These are phyloP conservation scores for Monochamus alternatus DNA, from an alignment of 2,888 invertebrate genomes.

Conservation along the genomic window DNA sequence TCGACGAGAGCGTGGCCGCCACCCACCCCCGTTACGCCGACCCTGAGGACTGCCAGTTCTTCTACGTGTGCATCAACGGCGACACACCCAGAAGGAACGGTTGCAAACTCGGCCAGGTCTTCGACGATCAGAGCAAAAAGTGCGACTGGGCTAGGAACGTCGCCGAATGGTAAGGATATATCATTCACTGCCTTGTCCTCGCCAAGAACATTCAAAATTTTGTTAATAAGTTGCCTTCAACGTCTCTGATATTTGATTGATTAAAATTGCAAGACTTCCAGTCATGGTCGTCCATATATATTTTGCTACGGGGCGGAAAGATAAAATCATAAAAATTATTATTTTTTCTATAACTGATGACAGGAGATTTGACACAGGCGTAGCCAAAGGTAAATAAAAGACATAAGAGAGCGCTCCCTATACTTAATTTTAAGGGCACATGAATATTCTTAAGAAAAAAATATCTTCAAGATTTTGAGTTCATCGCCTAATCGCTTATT, in stretches of 20 bases:
- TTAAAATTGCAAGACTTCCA: no score
- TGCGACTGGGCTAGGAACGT: constrained; percentile 93
- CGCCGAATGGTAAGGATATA: constrained; percentile 84
- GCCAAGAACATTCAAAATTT: not conserved
- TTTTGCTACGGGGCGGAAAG: no score
- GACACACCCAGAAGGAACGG: constrained; percentile 88
- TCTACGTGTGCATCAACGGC: constrained; percentile 94
- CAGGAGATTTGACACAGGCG: no score
- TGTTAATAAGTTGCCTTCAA: not conserved
- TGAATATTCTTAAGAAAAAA: no score
- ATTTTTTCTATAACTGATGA: no score
- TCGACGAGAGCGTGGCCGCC: constrained; percentile 80
- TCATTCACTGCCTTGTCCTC: not conserved
- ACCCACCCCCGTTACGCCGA: constrained; percentile 92
- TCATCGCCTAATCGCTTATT: no score
- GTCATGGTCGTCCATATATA: no score
- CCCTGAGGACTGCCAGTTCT: constrained; percentile 91
- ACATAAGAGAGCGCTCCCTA: no score
- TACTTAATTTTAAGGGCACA: no score
- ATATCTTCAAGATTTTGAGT: no score
- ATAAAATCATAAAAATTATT: no score
- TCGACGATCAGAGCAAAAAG: constrained; percentile 84
- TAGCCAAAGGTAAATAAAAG: no score
- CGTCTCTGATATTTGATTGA: not conserved
- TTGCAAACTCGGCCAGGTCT: constrained; percentile 91